These are phyloP conservation scores for Trichopoda pennipes DNA, from an alignment of 2,888 invertebrate species.

Conservation along the genomic window DNA sequence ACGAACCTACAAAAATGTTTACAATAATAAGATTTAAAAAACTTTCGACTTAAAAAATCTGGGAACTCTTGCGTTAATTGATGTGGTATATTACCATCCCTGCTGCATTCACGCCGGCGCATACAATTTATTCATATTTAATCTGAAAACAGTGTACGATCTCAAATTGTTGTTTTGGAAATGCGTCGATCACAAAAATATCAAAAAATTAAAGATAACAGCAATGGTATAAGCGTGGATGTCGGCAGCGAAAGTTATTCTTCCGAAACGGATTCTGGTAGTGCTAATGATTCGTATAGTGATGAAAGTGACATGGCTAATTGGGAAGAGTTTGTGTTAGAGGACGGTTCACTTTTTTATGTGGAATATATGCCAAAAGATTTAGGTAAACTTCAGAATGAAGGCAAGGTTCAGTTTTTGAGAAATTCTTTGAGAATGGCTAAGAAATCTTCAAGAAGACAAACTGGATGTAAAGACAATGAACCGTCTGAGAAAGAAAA, in stretches of 20 bases:
- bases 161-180: not conserved
- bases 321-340: constrained; percentile 78
- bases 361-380: constrained; percentile 82
- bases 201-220: constrained; percentile 44
- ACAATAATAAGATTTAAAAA: too few relatives aligned
- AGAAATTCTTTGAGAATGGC: constrained; percentile 78
- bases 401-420: constrained; percentile 79
- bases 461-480: constrained; percentile 25
- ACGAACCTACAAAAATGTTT: too few relatives aligned
- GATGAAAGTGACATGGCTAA: constrained; percentile 76
- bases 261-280: constrained; percentile 74
- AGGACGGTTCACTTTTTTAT: constrained; percentile 85
- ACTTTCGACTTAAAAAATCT: too few relatives aligned
- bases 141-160: not conserved
- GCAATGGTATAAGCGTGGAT: constrained; percentile 11
- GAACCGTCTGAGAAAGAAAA: not conserved
- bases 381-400: constrained; percentile 69
- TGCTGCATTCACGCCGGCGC: constrained; percentile 11
- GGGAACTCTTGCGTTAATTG: too few relatives aligned
- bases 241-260: constrained; percentile 74
- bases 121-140: not conserved
- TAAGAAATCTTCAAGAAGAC: constrained; percentile 74
- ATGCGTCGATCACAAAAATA: constrained; percentile 54
- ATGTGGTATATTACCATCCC: too few relatives aligned
- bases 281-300: constrained; percentile 73